Evolutionary conservation across 2,888 invertebrate genomes (phyloP).

Genomic region (Tachina lurida): DNA sequence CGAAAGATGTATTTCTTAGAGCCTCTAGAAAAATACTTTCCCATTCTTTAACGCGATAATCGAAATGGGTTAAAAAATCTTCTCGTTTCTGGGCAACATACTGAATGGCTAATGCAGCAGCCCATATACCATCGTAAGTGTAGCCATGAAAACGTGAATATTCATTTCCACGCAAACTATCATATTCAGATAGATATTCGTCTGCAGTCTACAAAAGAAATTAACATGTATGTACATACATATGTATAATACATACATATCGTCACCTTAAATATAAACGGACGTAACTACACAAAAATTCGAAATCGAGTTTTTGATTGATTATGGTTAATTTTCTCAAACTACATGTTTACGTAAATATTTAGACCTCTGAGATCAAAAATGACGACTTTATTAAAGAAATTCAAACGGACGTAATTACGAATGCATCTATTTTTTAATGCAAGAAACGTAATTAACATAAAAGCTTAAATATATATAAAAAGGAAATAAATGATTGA

Average conservation of each 20-base stretch:
- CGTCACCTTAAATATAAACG: neutral
- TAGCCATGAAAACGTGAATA: slow-evolving; percentile 98
- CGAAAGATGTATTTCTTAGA: slow-evolving; percentile 95
- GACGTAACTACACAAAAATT: neutral
- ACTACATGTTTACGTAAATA: too few species aligned
- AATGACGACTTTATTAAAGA: too few species aligned
- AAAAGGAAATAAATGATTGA: too few species aligned
- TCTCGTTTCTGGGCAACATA: slow-evolving; percentile 92
- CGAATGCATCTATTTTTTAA: too few species aligned
- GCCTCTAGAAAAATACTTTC: slow-evolving; percentile 93
- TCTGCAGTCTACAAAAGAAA: slow-evolving; percentile 89
- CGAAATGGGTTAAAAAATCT: slow-evolving; percentile 91
- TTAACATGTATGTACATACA: neutral
- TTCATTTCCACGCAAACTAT: slow-evolving; percentile 90
- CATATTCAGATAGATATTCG: slow-evolving; percentile 93
- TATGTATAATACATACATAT: neutral
- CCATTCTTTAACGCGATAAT: slow-evolving; percentile 93
- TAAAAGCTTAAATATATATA: too few species aligned
- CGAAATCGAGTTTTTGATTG: too few species aligned
- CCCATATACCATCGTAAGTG: slow-evolving; percentile 99
- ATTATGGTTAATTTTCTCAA: too few species aligned
- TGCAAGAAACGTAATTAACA: too few species aligned
- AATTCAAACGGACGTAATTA: too few species aligned
- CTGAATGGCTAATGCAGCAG: slow-evolving; percentile 97
- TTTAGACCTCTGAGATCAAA: too few species aligned